A percentile compares a stretch with the other conserved stretches of the same genome.
Conservation (phyloP, 2,888 invertebrate genomes). For the Trachelus troglodyta region DNA sequence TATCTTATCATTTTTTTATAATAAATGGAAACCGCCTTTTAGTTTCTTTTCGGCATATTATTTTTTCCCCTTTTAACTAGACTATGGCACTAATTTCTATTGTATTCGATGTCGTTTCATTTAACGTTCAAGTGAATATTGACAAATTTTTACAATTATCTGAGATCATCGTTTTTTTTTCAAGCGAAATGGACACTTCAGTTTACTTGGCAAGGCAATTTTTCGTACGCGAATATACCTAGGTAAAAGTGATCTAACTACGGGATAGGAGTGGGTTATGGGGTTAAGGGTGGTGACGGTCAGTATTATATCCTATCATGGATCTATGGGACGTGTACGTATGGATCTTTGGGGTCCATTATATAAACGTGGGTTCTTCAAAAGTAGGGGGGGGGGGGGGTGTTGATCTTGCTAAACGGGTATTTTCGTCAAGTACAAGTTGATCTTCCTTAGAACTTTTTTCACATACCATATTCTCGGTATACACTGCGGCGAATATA, state of each 20-base stretch:
- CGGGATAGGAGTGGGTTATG: conserved; percentile 19
- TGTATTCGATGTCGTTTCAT: background rate
- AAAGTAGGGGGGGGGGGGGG: conserved; percentile 4
- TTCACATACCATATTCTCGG: background rate
- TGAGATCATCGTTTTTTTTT: background rate
- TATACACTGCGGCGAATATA: conserved; percentile 20
- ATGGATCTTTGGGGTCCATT: conserved; percentile 13
- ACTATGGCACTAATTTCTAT: background rate
- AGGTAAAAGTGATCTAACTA: conserved; percentile 25
- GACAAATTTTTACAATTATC: background rate
- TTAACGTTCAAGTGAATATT: background rate
- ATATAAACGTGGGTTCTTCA: conserved; percentile 5
- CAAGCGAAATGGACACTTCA: background rate
- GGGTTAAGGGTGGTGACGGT: conserved; percentile 17
- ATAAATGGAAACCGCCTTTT: background rate
- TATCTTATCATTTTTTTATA: background rate
- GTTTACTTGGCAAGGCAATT: conserved; percentile 22
- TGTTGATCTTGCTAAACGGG: conserved; percentile 22
- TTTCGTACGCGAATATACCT: conserved; percentile 10
- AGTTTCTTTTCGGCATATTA: background rate
- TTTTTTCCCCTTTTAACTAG: background rate
- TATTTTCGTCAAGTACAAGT: conserved; percentile 21
- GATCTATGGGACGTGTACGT: conserved; percentile 16
- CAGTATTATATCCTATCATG: conserved; percentile 20
- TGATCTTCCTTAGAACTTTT: background rate